phyloP scores from a whole-genome alignment of 2,113 vertebrate species.

The Oryzias javanicus region DNA sequence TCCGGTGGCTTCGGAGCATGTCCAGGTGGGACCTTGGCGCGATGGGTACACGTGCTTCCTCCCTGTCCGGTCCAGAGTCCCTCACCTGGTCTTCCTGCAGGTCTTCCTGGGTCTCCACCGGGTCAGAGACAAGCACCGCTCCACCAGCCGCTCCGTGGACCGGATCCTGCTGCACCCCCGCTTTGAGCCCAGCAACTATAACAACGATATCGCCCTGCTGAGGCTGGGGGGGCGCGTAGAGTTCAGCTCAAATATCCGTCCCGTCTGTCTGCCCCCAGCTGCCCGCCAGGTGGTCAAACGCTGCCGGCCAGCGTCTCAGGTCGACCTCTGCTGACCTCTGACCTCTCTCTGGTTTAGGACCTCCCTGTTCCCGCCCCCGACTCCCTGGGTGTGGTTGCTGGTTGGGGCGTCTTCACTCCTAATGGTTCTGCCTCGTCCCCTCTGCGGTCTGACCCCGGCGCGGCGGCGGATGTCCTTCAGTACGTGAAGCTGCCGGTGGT shows the following conservation, averaged over 20 bases:
- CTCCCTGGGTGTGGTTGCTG: conserved; percentile 88
- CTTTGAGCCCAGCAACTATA: conserved; percentile 91
- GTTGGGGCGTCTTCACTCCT: conserved; percentile 91
- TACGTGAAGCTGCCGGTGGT: conserved; percentile 94
- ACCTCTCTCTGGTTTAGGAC: conserved; percentile 44
- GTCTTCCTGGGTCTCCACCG: conserved; percentile 87
- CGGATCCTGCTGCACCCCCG: conserved; percentile 85
- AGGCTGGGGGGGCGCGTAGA: conserved; percentile 80
- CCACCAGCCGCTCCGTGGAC: conserved; percentile 80
- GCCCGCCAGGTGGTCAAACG: conserved; percentile 43
- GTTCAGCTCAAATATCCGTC: conserved; percentile 77
- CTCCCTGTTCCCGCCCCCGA: conserved; percentile 76
- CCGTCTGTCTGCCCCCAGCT: conserved; percentile 85
- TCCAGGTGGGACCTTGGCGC: conserved; percentile 66
- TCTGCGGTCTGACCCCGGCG: conserved; percentile 64
- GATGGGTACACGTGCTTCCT: background rate
- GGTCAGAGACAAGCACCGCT: conserved; percentile 74
- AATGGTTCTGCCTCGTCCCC: conserved; percentile 78
- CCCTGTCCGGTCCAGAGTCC: no score
- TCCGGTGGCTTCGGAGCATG: conserved; percentile 83
- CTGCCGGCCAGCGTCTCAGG: background rate
- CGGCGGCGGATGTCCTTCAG: conserved; percentile 86
- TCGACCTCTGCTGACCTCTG: conserved; percentile 7
- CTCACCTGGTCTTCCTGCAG: conserved; percentile 30
- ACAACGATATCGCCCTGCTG: conserved; percentile 92